Evolutionary conservation across 64 coral and sea anemone genomes (phyloP).

Genomic region (Trachythela sp.): DNA sequence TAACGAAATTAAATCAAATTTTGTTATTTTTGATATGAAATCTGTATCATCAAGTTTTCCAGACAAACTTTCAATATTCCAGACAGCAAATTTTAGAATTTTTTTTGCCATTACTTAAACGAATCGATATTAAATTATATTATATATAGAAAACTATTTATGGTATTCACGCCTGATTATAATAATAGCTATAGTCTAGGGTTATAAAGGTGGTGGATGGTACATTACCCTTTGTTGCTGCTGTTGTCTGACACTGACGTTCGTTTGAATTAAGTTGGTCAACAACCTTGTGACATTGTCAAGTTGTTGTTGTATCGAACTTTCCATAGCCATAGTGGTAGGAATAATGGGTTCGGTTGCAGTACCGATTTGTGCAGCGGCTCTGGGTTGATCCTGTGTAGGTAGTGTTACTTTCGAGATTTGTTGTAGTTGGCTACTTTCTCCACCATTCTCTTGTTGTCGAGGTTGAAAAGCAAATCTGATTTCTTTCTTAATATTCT

Average conservation of each 20-base stretch:
- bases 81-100: too few relatives aligned
- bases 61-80: too few relatives aligned
- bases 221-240: neutral
- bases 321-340: too few relatives aligned
- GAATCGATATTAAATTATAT: too few relatives aligned
- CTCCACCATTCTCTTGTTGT: neutral
- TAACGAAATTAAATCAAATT: too few relatives aligned
- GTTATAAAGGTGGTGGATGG: neutral
- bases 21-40: too few relatives aligned
- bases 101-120: too few relatives aligned
- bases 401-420: neutral
- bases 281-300: neutral
- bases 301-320: neutral
- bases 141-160: too few relatives aligned
- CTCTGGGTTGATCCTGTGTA: neutral
- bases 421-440: neutral
- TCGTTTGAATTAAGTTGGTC: neutral
- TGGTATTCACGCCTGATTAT: too few relatives aligned
- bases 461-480: neutral
- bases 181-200: too few relatives aligned
- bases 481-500: neutral
- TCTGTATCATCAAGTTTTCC: too few relatives aligned
- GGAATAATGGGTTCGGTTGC: too few relatives aligned
- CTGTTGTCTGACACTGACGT: neutral
- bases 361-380: neutral